A percentile compares a stretch with the other conserved stretches of the same genome.
phyloP scores from a whole-genome alignment of 2,888 invertebrate genomes.

The Cyclophora albipunctata region DNA sequence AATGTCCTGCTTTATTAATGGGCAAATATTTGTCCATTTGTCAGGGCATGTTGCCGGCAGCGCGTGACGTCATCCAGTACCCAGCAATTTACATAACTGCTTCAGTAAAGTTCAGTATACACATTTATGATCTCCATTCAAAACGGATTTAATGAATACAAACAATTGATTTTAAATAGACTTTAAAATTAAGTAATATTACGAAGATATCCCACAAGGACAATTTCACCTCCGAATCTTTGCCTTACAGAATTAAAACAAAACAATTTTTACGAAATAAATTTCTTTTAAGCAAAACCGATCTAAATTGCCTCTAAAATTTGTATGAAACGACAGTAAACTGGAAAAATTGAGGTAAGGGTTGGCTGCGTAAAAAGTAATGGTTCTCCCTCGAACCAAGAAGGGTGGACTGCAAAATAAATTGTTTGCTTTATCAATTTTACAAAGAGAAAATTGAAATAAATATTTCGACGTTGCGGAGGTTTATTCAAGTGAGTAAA shows the following conservation, averaged over 20 bases:
- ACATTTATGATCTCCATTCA: slow-evolving; percentile 1
- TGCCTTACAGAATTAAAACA: no score
- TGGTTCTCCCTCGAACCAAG: slow-evolving; percentile 46
- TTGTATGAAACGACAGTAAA: slow-evolving; percentile 64
- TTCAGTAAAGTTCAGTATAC: slow-evolving; percentile 17
- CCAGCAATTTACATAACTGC: slow-evolving; percentile 26
- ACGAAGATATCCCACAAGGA: no score
- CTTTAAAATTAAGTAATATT: no score
- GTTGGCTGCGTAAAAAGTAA: slow-evolving; percentile 64
- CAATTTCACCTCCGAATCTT: no score
- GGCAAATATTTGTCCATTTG: slow-evolving; percentile 58
- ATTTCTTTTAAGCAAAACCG: slow-evolving; percentile 33
- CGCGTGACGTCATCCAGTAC: slow-evolving; percentile 31
- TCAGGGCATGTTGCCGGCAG: slow-evolving; percentile 33
- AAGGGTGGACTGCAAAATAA: slow-evolving; percentile 56
- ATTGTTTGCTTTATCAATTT: slow-evolving; percentile 67
- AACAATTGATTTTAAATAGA: no score
- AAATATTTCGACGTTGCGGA: slow-evolving; percentile 8
- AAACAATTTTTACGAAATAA: slow-evolving; percentile 23
- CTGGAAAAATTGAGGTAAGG: slow-evolving; percentile 59
- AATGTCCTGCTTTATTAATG: slow-evolving; percentile 50
- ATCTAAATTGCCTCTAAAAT: slow-evolving; percentile 45
- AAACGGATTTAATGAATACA: slow-evolving; percentile 2
- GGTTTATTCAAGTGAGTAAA: no score
- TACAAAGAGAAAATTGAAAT: slow-evolving; percentile 10